Conservation (phyloP, 1,140 invertebrate species). For the Cydia strobilella region DNA sequence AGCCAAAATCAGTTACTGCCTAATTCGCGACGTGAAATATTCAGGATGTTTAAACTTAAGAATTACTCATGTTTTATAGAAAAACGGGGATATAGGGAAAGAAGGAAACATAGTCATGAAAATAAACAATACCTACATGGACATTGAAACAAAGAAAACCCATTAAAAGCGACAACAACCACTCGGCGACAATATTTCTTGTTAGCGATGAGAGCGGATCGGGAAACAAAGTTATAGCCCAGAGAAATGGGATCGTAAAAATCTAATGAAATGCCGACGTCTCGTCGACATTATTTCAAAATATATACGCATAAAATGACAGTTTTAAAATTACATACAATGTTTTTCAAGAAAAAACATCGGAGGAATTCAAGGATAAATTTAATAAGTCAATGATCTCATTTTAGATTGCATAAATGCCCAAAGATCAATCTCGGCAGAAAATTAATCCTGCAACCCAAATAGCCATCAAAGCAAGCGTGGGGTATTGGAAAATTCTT, state of each 20-base stretch:
- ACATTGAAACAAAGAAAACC: slow-evolving; percentile 24
- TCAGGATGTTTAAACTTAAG: neutral
- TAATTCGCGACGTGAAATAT: slow-evolving; percentile 2
- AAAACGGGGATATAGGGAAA: neutral
- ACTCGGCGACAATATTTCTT: slow-evolving; percentile 27
- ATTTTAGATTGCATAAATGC: slow-evolving; percentile 25
- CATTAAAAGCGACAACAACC: slow-evolving; percentile 30
- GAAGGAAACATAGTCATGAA: neutral
- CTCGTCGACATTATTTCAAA: slow-evolving; percentile 24
- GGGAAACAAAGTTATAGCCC: slow-evolving; percentile 30
- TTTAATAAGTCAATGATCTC: slow-evolving; percentile 22
- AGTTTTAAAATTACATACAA: slow-evolving; percentile 9
- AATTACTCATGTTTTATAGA: neutral
- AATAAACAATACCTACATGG: neutral
- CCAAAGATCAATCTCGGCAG: neutral
- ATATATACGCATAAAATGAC: slow-evolving; percentile 13
- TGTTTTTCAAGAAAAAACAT: neutral
- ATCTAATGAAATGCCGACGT: slow-evolving; percentile 50
- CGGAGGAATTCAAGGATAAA: neutral
- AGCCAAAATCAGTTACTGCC: slow-evolving; percentile 14
- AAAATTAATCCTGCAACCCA: slow-evolving; percentile 25
- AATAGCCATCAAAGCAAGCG: slow-evolving; percentile 25
- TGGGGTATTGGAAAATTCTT: slow-evolving; percentile 35
- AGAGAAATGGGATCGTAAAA: slow-evolving; percentile 52
- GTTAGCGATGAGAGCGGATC: slow-evolving; percentile 27